These are phyloP conservation scores for Leptopilina drosophilae DNA, from an alignment of 2,888 invertebrate genomes.

Conservation along the genomic window DNA sequence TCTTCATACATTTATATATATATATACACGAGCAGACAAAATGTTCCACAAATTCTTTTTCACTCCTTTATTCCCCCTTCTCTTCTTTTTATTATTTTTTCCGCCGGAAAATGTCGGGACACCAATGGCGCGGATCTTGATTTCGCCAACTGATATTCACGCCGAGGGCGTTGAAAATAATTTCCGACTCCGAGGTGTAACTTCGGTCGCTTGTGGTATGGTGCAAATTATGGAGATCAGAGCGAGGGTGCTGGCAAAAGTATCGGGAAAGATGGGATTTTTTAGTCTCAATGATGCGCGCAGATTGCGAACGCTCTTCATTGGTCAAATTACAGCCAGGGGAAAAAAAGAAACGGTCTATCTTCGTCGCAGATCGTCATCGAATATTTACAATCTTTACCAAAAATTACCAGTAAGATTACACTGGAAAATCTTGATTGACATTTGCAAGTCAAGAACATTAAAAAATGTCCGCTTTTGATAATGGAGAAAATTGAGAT, in stretches of 20 bases:
- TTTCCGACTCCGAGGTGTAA: slow-evolving; percentile 36
- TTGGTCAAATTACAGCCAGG: slow-evolving; percentile 19
- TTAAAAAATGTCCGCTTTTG: background rate
- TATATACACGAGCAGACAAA: background rate
- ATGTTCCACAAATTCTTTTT: slow-evolving; percentile 2
- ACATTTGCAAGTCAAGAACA: background rate
- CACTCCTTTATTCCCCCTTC: background rate
- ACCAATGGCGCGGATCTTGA: slow-evolving; percentile 27
- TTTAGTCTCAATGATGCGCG: slow-evolving; percentile 12
- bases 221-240: slow-evolving; percentile 38
- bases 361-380: too few species aligned
- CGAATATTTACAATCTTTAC: background rate
- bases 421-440: too few species aligned
- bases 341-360: background rate
- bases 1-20: too few species aligned
- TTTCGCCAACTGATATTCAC: slow-evolving; percentile 38
- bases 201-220: slow-evolving; percentile 33
- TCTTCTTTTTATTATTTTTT: slow-evolving; percentile 9
- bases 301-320: slow-evolving; percentile 13
- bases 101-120: slow-evolving; percentile 31
- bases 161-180: slow-evolving; percentile 30
- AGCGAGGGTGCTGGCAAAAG: slow-evolving; percentile 2
- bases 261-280: slow-evolving; percentile 27
- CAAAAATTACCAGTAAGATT: too few species aligned
- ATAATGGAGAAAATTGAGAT: slow-evolving; percentile 25